These are phyloP conservation scores for Heterochromis multidens DNA, from an alignment of 2,113 vertebrate genomes.

Conservation along the genomic window DNA sequence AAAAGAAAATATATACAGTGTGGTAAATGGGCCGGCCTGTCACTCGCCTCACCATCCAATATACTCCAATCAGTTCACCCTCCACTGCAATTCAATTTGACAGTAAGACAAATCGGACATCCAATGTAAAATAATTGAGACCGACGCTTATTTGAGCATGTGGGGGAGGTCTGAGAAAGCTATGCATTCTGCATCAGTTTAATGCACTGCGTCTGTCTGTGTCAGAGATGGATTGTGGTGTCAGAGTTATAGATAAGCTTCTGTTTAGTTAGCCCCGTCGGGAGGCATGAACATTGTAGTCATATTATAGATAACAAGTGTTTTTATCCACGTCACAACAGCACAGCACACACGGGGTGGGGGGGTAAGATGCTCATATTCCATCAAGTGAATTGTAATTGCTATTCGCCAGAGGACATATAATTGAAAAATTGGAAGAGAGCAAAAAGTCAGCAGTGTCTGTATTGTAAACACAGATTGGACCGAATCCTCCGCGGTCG, in stretches of 20 bases:
- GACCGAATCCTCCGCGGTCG: conserved; percentile 21
- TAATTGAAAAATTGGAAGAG: conserved; percentile 55
- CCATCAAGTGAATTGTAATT: conserved; percentile 53
- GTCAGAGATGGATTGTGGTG: conserved; percentile 68
- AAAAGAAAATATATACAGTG: neutral
- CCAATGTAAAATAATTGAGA: conserved; percentile 66
- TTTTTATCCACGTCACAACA: conserved; percentile 36
- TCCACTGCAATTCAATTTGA: conserved; percentile 48
- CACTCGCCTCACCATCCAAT: conserved; percentile 39
- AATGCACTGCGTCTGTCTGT: conserved; percentile 16
- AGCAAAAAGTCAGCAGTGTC: conserved; percentile 40
- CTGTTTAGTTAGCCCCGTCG: conserved; percentile 47
- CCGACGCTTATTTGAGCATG: conserved; percentile 52
- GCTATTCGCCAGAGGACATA: conserved; percentile 35
- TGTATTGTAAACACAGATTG: conserved; percentile 51
- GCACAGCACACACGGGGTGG: neutral
- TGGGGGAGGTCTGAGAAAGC: neutral
- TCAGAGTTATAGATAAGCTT: conserved; percentile 64
- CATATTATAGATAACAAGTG: conserved; percentile 55
- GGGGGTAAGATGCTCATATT: conserved; percentile 3
- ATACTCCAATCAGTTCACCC: conserved; percentile 57
- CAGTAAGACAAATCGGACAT: conserved; percentile 64
- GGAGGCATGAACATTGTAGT: conserved; percentile 44
- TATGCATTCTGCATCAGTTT: conserved; percentile 20
- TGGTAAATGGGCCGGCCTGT: conserved; percentile 9